These are phyloP conservation scores for Hemichromis elongatus DNA, from an alignment of 2,113 vertebrate species.

Conservation along the genomic window DNA sequence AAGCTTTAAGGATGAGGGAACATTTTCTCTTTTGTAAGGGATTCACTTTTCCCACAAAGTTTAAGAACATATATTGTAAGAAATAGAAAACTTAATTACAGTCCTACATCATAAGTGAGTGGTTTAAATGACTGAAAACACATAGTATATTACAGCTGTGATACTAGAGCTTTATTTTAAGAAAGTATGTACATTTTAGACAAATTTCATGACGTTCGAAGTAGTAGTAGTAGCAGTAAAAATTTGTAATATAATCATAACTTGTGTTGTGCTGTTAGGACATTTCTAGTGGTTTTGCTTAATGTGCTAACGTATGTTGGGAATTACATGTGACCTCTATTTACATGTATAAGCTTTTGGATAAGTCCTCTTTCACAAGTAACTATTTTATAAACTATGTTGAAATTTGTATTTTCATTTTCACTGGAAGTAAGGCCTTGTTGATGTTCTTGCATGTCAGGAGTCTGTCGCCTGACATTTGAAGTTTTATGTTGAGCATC, in stretches of 20 bases:
- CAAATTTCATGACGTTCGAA: background rate
- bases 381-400: background rate
- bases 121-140: background rate
- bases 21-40: background rate
- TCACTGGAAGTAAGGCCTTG: background rate
- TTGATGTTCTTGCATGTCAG: background rate
- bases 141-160: background rate
- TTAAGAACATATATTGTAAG: accelerated
- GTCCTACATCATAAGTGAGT: background rate
- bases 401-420: background rate
- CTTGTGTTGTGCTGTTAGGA: background rate
- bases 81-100: background rate
- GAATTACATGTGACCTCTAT: background rate
- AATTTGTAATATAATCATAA: background rate
- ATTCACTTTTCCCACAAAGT: background rate
- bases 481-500: background rate
- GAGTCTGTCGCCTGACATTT: background rate
- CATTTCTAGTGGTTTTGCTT: background rate
- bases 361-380: background rate
- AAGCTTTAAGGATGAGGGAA: background rate
- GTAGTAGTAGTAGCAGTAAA: no score
- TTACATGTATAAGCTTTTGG: background rate
- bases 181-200: background rate
- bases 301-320: background rate
- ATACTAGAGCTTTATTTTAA: background rate